Evolutionary conservation across 2,113 vertebrate genomes (phyloP), one percentile per base, ranked within the genome.

Genomic region (Pteropus alecto): DNA sequence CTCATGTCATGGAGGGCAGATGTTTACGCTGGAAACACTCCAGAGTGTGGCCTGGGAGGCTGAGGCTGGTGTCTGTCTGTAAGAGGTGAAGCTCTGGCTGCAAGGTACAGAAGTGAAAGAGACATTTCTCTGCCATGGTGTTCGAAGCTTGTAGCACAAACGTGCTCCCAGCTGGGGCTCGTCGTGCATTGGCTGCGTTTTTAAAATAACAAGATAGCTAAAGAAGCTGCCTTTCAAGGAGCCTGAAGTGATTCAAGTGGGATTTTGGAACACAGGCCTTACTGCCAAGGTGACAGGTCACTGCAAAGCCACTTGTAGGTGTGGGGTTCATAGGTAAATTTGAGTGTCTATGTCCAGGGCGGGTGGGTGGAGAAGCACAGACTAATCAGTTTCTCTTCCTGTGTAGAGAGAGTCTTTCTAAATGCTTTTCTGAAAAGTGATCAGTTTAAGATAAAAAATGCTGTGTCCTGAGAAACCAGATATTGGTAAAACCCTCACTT

Each of bases 151-250:
- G 26, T 3, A 58, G 82, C 73, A 68, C 67, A 6, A 11, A 22
- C 0, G 2, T 16, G 18, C 41, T n/a, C 54, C 78, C 56, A 26
- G 38, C 41, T 1, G 0, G 16, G 81, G 65, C 73, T 93, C 81
- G 19, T 0, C 0, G 1, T 2, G 41, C 12, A 5, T 28, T 0
- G 0, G 46, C 33, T 60, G 18, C 13, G 1, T 70, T 86, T 63
- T 58, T 60, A 65, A 67, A 67, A 67, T 54, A 67, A 38, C 2
- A 2, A 56, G 48, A 41, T 2, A 8, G 15, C 41, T 48, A 33
- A 4, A 18, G 63, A 14, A 16, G 9, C 54, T 28, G 33, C 48
- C 18, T 63, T 63, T 43, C n/a, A 24, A 65, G 61, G 54, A 58
- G 14, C 19, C 6, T 11, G 9, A 38, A 41, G 51, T 28, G 24